Percentiles rank a stretch among this genome's conserved stretches.
Conservation (phyloP, 1,140 invertebrate species). For the Listronotus oregonensis region DNA sequence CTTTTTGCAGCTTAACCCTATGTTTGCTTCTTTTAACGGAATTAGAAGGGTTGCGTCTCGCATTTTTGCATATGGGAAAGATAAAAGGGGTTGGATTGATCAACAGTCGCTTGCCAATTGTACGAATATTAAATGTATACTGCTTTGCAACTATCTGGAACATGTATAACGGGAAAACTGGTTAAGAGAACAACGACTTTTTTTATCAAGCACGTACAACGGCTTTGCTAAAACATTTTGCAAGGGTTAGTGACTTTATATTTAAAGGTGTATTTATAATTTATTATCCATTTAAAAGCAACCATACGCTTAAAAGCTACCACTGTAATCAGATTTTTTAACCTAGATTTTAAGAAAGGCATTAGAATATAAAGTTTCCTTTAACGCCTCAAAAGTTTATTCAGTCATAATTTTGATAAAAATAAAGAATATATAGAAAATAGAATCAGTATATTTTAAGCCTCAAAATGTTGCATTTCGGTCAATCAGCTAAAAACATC, state of each 20-base stretch:
- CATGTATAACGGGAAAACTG: constrained; percentile 12
- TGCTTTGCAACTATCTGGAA: constrained; percentile 15
- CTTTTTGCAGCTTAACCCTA: constrained; percentile 27
- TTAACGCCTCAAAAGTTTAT: too few species aligned
- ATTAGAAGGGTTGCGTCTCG: constrained; percentile 26
- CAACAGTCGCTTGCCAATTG: constrained; percentile 23
- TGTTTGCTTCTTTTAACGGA: constrained; percentile 29
- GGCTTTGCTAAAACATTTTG: constrained; percentile 18
- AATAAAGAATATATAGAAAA: too few species aligned
- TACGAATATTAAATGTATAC: constrained; percentile 27
- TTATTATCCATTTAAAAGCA: too few species aligned
- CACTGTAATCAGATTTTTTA: too few species aligned
- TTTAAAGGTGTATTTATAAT: neutral
- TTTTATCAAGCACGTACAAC: constrained; percentile 18
- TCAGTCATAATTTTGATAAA: too few species aligned
- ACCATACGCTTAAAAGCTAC: too few species aligned
- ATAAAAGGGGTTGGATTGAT: constrained; percentile 15
- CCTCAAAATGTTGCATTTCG: too few species aligned
- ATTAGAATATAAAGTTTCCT: too few species aligned
- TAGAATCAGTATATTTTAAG: too few species aligned
- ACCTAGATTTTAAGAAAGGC: too few species aligned
- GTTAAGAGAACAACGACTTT: constrained; percentile 1
- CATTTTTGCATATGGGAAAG: constrained; percentile 14
- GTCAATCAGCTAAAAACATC: too few species aligned
- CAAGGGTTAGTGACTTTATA: constrained; percentile 12